phyloP scores from a whole-genome alignment of 2,888 invertebrate species.

The Ophion costatus region DNA sequence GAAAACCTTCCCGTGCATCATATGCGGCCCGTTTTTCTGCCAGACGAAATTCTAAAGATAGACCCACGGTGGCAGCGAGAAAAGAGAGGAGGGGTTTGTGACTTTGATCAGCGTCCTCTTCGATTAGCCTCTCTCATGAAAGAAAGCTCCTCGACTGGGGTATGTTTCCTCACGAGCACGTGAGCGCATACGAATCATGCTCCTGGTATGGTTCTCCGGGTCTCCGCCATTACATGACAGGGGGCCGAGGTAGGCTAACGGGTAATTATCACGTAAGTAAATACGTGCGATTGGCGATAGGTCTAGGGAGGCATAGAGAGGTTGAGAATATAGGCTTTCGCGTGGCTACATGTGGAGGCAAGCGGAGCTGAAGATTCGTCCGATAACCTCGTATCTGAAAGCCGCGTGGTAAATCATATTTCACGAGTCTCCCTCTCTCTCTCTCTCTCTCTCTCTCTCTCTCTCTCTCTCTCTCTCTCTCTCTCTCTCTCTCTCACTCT shows the following conservation, averaged over 20 bases:
- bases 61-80: too few species aligned
- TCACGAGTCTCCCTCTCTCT: conserved; percentile 64
- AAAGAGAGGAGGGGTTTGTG: too few species aligned
- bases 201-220: conserved; percentile 26
- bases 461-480: neutral
- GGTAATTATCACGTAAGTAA: conserved; percentile 81
- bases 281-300: conserved; percentile 79
- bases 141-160: too few species aligned
- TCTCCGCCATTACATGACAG: too few species aligned
- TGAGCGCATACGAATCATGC: conserved; percentile 34
- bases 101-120: too few species aligned
- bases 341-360: conserved; percentile 42
- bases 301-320: conserved; percentile 42
- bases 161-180: neutral
- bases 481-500: neutral
- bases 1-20: neutral
- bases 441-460: neutral
- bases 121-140: too few species aligned
- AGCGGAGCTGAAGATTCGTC: conserved; percentile 64
- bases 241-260: conserved; percentile 72
- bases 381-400: conserved; percentile 76
- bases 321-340: conserved; percentile 51
- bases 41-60: too few species aligned
- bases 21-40: too few species aligned
- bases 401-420: conserved; percentile 75